Conservation (phyloP, 2,113 vertebrate genomes). For the Meleagris gallopavo region DNA sequence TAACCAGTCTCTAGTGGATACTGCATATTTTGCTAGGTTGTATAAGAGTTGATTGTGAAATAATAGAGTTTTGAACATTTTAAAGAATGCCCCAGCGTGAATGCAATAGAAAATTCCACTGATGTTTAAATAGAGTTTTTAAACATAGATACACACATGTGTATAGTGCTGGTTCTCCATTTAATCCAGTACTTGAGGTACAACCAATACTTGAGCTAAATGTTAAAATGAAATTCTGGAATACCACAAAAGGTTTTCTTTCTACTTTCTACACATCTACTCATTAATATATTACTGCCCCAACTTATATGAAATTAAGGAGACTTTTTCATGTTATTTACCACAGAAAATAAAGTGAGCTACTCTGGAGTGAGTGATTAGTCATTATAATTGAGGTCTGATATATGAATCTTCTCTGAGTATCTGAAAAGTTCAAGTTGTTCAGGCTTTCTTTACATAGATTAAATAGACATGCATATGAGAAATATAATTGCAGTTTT, state of each 20-base stretch:
- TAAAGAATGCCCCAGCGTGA: not conserved
- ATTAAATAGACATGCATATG: accelerated
- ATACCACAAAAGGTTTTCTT: not conserved
- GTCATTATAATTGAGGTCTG: not conserved
- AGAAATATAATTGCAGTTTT: not conserved
- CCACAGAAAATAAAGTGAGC: accelerated
- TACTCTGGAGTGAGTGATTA: not conserved
- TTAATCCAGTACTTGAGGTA: not conserved
- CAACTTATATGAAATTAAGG: not conserved
- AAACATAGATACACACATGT: not conserved
- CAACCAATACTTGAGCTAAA: not conserved
- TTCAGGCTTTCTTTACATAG: not conserved
- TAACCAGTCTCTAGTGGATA: not conserved
- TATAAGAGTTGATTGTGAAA: conserved; percentile 26
- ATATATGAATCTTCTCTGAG: accelerated
- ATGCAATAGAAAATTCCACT: conserved; percentile 9
- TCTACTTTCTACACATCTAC: not conserved
- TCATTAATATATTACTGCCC: not conserved
- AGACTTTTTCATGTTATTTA: not conserved
- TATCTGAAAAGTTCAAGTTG: not conserved
- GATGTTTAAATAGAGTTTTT: not conserved
- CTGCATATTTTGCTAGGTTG: not conserved
- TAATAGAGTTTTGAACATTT: conserved; percentile 31
- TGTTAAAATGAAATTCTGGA: not conserved
- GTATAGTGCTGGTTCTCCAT: not conserved